Evolutionary conservation across 2,797 vertebrate genomes (phyloP).

Genomic region (Carapus acus): DNA sequence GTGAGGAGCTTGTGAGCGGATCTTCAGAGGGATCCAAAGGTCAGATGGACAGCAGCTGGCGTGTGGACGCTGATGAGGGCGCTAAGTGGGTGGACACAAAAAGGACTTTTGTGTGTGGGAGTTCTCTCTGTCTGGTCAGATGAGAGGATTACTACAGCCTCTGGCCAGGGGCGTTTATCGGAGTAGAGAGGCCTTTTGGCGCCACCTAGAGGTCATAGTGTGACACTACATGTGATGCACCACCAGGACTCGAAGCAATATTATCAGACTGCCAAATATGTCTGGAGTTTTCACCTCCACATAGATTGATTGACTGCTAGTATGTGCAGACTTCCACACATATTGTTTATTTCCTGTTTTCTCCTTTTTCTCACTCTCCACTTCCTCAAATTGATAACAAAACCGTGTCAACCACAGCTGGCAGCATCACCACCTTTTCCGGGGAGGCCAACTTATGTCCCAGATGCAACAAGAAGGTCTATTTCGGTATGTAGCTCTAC

Average conservation of each 20-base stretch:
- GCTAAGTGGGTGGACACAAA: conserved; percentile 8
- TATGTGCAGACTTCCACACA: no score
- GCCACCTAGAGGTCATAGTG: conserved; percentile 12
- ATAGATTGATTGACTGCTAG: no score
- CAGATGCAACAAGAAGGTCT: conserved; percentile 91
- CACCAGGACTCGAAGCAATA: no score
- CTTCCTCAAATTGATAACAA: no score
- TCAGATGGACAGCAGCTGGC: conserved; percentile 3
- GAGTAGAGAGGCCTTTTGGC: conserved; percentile 1
- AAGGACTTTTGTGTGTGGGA: conserved; percentile 1
- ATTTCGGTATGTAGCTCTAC: conserved; percentile 83
- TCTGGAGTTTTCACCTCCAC: no score
- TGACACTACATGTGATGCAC: conserved; percentile 9
- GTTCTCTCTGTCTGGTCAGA: conserved; percentile 24
- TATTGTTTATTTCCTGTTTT: no score
- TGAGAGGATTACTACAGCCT: no score
- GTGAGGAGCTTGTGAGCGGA: neutral
- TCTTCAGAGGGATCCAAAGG: conserved; percentile 3
- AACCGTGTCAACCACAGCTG: conserved; percentile 72
- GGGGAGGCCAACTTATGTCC: conserved; percentile 95
- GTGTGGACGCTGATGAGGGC: conserved; percentile 15
- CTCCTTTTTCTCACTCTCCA: no score
- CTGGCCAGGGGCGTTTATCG: no score
- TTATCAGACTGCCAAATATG: no score
- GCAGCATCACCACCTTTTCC: conserved; percentile 90